A percentile compares a stretch with the other conserved stretches of the same genome.
Evolutionary conservation across 2,113 vertebrate genomes (phyloP).

Genomic region (Perca fluviatilis): DNA sequence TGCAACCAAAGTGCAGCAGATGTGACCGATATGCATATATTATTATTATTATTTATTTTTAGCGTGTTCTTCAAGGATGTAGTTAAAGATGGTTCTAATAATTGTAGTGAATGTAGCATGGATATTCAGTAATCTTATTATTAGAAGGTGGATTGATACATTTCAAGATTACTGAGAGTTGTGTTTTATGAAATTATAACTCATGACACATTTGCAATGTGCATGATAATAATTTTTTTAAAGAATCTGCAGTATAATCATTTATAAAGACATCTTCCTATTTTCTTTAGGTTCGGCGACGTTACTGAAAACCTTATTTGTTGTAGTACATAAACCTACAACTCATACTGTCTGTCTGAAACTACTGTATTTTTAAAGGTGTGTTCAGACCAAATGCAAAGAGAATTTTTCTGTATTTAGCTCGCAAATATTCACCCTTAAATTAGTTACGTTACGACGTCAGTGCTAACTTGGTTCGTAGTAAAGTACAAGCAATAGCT

Average conservation of each 20-base stretch:
- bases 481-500: no score
- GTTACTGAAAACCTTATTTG: slow-evolving; percentile 10
- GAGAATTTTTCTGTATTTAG: no score
- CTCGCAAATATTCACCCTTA: no score
- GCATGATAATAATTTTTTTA: slow-evolving; percentile 38
- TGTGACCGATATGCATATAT: slow-evolving; percentile 56
- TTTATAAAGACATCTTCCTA: slow-evolving; percentile 34
- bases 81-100: slow-evolving; percentile 46
- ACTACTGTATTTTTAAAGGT: slow-evolving; percentile 6
- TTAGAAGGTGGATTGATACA: slow-evolving; percentile 6
- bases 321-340: slow-evolving; percentile 14
- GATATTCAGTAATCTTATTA: slow-evolving; percentile 32
- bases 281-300: slow-evolving; percentile 22
- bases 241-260: slow-evolving; percentile 15
- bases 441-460: no score
- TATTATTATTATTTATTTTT: slow-evolving; percentile 76
- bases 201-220: slow-evolving; percentile 49
- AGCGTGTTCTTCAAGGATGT: slow-evolving; percentile 58
- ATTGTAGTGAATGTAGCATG: slow-evolving; percentile 62
- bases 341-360: slow-evolving; percentile 4
- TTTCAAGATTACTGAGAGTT: slow-evolving; percentile 40
- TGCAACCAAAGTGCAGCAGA: slow-evolving; percentile 75
- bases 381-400: no score
- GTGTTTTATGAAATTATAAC: slow-evolving; percentile 10
- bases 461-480: no score